These are phyloP conservation scores for Puffinus mauretanicus DNA, from an alignment of 2,113 vertebrate species.

Conservation along the genomic window DNA sequence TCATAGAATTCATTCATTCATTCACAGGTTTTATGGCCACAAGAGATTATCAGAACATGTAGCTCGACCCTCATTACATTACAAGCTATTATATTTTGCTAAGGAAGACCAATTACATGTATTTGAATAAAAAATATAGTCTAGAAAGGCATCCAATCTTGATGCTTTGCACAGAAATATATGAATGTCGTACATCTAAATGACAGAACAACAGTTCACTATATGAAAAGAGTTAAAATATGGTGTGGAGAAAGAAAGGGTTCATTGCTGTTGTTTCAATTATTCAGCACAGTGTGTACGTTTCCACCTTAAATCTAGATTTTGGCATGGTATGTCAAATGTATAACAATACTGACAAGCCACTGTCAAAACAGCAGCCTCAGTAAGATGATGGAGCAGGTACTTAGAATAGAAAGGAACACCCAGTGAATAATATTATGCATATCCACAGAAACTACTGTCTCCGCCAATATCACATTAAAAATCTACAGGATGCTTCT, in stretches of 20 bases:
- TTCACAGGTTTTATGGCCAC: background rate
- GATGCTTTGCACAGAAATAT: background rate
- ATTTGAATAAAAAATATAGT: background rate
- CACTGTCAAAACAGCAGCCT: constrained; percentile 46
- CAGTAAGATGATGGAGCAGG: constrained; percentile 1
- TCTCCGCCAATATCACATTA: background rate
- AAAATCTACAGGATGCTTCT: background rate
- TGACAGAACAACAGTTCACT: background rate
- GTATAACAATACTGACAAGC: constrained; percentile 33
- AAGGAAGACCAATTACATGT: background rate
- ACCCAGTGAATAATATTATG: background rate
- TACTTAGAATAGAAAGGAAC: constrained; percentile 21
- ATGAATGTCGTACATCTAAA: background rate
- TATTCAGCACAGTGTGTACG: background rate
- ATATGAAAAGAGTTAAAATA: constrained; percentile 20
- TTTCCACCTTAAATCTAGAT: constrained; percentile 19
- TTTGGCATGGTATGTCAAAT: constrained; percentile 5
- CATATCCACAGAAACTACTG: background rate
- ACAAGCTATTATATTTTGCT: background rate
- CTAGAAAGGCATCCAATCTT: background rate
- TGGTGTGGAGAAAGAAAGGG: background rate
- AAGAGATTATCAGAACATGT: background rate
- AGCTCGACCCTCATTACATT: background rate
- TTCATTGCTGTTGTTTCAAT: constrained; percentile 28
- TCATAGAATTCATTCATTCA: background rate